Conservation (phyloP, 2,888 invertebrate genomes). For the Drosophila kuntzei region DNA sequence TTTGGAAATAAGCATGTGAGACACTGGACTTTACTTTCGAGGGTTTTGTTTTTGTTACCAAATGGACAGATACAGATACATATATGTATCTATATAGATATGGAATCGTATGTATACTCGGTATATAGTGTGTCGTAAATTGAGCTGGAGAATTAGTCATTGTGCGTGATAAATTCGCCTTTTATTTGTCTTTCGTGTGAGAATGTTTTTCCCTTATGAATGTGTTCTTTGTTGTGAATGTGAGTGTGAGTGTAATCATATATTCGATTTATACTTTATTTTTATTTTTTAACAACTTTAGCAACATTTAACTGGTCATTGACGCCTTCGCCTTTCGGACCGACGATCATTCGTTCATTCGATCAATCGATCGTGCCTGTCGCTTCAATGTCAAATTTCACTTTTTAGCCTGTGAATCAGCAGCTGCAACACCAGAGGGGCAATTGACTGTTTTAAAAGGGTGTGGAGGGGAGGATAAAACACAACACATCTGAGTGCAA, state of each 20-base stretch:
- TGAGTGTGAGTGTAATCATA: slow-evolving; percentile 8
- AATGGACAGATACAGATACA: slow-evolving; percentile 9
- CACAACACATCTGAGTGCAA: slow-evolving; percentile 50
- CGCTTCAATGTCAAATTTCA: slow-evolving; percentile 77
- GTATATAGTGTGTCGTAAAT: slow-evolving; percentile 70
- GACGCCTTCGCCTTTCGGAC: slow-evolving; percentile 44
- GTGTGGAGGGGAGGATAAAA: neutral
- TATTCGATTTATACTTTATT: slow-evolving; percentile 35
- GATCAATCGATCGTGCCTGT: slow-evolving; percentile 61
- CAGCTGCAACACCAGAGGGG: slow-evolving; percentile 9
- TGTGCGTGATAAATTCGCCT: slow-evolving; percentile 79
- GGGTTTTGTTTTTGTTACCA: slow-evolving; percentile 34
- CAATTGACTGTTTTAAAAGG: neutral
- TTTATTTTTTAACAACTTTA: slow-evolving; percentile 52
- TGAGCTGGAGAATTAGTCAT: slow-evolving; percentile 69
- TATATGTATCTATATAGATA: slow-evolving; percentile 25
- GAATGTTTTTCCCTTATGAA: slow-evolving; percentile 69
- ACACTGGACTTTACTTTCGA: slow-evolving; percentile 27
- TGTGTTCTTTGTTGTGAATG: slow-evolving; percentile 68
- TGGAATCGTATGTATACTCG: slow-evolving; percentile 3
- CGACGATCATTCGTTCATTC: slow-evolving; percentile 24
- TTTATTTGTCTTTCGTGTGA: slow-evolving; percentile 80
- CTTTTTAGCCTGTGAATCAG: slow-evolving; percentile 62
- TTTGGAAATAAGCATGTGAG: slow-evolving; percentile 35
- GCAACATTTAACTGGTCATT: slow-evolving; percentile 66